Conservation (phyloP, 2,888 invertebrate species). For the Encarsia formosa region DNA sequence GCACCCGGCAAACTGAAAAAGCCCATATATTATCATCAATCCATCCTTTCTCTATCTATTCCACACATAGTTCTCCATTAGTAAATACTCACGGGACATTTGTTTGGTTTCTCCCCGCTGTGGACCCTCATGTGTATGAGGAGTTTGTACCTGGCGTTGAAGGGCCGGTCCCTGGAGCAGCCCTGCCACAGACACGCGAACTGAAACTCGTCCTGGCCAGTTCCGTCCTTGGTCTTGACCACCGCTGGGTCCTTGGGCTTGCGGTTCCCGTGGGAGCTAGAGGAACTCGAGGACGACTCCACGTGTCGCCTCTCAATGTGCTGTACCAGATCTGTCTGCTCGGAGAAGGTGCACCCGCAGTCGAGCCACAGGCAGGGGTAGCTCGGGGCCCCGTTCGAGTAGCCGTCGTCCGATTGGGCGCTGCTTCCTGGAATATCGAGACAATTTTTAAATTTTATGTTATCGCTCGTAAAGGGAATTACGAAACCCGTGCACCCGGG, state of each 20-base stretch:
- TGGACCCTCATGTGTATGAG: conserved; percentile 96
- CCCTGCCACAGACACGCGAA: conserved; percentile 92
- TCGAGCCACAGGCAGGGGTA: conserved; percentile 79
- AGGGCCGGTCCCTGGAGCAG: conserved; percentile 87
- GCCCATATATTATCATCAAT: neutral
- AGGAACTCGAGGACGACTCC: conserved; percentile 55
- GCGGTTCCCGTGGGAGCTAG: conserved; percentile 30
- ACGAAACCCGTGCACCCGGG: no score
- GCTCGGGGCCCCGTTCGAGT: conserved; percentile 27
- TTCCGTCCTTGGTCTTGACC: neutral
- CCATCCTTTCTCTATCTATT: no score
- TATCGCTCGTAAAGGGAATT: no score
- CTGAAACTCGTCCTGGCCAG: conserved; percentile 61
- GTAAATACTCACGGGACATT: conserved; percentile 78
- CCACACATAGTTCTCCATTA: neutral
- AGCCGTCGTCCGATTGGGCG: conserved; percentile 26
- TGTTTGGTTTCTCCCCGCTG: conserved; percentile 96
- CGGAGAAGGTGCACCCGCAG: conserved; percentile 75
- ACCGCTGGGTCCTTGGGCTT: neutral
- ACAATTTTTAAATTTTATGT: no score
- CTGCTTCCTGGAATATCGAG: conserved; percentile 14
- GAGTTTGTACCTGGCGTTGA: conserved; percentile 96
- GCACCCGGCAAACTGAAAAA: conserved; percentile 83
- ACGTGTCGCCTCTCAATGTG: conserved; percentile 87
- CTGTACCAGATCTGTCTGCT: conserved; percentile 74